phyloP scores from a whole-genome alignment of 2,797 vertebrate species.

The Atherinosoma microstoma region DNA sequence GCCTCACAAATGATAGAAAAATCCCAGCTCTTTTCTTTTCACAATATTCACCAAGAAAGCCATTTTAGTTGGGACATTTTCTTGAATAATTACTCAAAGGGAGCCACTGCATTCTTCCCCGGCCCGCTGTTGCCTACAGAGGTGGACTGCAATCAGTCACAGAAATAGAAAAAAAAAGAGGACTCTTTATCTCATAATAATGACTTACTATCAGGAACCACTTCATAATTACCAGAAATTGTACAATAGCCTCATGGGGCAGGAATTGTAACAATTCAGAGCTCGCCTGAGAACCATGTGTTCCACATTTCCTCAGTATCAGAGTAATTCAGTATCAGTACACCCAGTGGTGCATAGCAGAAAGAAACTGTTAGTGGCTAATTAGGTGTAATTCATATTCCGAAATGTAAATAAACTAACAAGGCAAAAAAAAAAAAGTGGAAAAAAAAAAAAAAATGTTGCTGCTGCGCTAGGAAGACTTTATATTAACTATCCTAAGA shows the following conservation, averaged over 20 bases:
- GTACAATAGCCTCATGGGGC: neutral
- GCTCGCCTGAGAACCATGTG: neutral
- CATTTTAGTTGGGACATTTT: neutral
- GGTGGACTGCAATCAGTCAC: neutral
- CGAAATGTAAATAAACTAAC: neutral
- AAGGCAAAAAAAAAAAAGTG: neutral
- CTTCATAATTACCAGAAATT: constrained; percentile 3
- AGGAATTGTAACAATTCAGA: constrained; percentile 7
- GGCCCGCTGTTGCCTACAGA: neutral
- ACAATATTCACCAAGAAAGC: neutral
- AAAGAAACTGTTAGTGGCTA: neutral
- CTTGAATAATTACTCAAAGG: neutral
- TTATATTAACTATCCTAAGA: neutral
- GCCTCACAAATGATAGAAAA: constrained; percentile 7
- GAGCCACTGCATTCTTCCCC: neutral
- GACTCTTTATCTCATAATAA: neutral
- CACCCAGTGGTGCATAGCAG: neutral
- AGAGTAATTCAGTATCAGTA: neutral
- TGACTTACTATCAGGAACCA: neutral
- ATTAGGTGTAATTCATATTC: neutral
- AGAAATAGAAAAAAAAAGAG: neutral
- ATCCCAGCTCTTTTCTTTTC: neutral
- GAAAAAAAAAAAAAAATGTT: neutral
- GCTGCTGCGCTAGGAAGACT: neutral
- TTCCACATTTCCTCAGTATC: neutral